Evolutionary conservation across 2,797 vertebrate genomes (phyloP), one percentile per base, ranked within the genome.

Genomic region (Schizopygopsis pylzovi): DNA sequence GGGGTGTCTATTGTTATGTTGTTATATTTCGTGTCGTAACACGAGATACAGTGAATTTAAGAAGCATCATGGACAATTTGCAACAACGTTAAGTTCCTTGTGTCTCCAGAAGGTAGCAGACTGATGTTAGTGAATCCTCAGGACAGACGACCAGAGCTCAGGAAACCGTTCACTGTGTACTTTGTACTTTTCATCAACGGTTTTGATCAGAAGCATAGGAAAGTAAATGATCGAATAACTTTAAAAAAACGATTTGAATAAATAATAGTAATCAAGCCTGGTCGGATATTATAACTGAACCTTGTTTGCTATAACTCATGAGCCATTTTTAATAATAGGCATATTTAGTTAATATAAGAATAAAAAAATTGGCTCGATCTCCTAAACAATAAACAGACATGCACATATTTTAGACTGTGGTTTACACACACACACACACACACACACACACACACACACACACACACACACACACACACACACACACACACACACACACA

Each of bases 31-130:
- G 71, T 76, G 73, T 52, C 20, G 16, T 54, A 54, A 52, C 8
- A 76, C 47, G 3, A 2, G 11, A 28, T 28, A 7, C 5, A 76
- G 73, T 1, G 4, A 12, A 41, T 73, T 54, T 20, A 22, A 22
- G 6, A 56, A 13, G 6, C 33, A 4, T n/a, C 52, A 15, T 59
- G 6, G n/a, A 13, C 1, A 41, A 12, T 76, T 37, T 18, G 3
- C 16, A 67, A 39, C 16, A 37, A 39, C 7, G 8, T 67, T 54
- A 37, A 6, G 59, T 45, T 79, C 56, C 15, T 47, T 3, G 18
- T 28, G 4, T 43, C 15, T 79, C 77, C 77, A 43, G 77, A 25
- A 63, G 77, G 41, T 79, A 59, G 39, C 77, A 47, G 16, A 63
- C 39, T 63, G 61, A 45, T 28, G 5, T 28, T 20, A 33, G 4